These are phyloP conservation scores for Danio aesculapii DNA, from an alignment of 2,797 vertebrate genomes.

Conservation along the genomic window DNA sequence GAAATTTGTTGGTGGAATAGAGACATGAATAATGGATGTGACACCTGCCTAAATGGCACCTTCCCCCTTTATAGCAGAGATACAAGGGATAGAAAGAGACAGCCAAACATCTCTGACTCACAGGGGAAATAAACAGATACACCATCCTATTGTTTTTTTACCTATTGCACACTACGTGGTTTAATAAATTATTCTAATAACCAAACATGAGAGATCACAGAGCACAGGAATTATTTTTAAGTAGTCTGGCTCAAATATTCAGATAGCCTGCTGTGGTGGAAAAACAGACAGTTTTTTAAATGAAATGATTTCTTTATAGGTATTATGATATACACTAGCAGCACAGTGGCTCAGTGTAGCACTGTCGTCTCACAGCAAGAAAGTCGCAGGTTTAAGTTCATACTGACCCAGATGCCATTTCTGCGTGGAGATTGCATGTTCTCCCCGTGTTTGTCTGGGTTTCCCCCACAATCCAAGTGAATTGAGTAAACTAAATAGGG, in stretches of 20 bases:
- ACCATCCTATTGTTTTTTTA: constrained; percentile 8
- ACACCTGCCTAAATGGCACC: constrained; percentile 37
- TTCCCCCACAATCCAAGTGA: too few species aligned
- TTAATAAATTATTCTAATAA: background rate
- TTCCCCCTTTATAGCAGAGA: constrained; percentile 3
- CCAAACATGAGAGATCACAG: background rate
- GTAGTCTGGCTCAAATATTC: constrained; percentile 3
- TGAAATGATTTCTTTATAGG: background rate
- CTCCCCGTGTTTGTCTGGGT: too few species aligned
- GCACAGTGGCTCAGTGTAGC: too few species aligned
- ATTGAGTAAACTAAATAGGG: too few species aligned
- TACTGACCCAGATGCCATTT: too few species aligned
- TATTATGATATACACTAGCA: too few species aligned
- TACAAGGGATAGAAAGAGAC: constrained; percentile 1
- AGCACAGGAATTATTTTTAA: background rate
- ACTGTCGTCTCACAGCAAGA: too few species aligned
- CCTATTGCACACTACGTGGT: background rate
- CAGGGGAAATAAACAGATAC: background rate
- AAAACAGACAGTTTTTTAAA: background rate
- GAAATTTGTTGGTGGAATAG: constrained; percentile 45
- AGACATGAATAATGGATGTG: constrained; percentile 57
- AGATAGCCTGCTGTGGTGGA: background rate
- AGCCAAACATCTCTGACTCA: background rate
- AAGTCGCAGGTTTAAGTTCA: too few species aligned
- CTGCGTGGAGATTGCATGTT: too few species aligned